Conservation (phyloP, 2,113 vertebrate species). For the Larimichthys polyactis region DNA sequence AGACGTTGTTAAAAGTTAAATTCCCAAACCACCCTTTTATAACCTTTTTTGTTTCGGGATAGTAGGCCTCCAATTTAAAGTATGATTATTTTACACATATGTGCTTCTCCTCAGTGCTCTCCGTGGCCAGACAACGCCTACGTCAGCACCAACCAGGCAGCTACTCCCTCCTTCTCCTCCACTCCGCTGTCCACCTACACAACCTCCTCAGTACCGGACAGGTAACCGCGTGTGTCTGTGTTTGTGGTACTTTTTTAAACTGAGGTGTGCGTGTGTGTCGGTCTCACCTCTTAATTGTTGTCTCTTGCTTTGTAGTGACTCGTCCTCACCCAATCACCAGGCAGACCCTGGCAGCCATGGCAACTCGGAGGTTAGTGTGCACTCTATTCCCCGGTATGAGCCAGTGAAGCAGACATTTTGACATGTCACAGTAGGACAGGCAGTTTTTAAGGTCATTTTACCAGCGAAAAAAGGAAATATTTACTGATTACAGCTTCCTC, state of each 20-base stretch:
- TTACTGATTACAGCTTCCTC: background rate
- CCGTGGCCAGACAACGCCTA: constrained; percentile 93
- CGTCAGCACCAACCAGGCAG: constrained; percentile 88
- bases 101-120: constrained; percentile 86
- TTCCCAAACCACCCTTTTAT: constrained; percentile 1
- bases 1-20: constrained; percentile 17
- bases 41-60: constrained; percentile 1
- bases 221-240: constrained; percentile 76
- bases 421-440: background rate
- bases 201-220: constrained; percentile 88
- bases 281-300: background rate
- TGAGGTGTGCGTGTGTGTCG: background rate
- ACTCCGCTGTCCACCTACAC: constrained; percentile 88
- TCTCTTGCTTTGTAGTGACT: constrained; percentile 85
- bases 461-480: background rate
- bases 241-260: background rate
- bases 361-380: constrained; percentile 87
- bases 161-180: constrained; percentile 89
- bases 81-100: background rate
- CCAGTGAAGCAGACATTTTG: background rate
- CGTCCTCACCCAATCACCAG: constrained; percentile 97
- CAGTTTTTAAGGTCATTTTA: background rate
- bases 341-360: constrained; percentile 87
- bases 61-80: background rate
- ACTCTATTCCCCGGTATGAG: background rate